phyloP scores from a whole-genome alignment of 2,888 invertebrate species.

The Coecobrya sp. region DNA sequence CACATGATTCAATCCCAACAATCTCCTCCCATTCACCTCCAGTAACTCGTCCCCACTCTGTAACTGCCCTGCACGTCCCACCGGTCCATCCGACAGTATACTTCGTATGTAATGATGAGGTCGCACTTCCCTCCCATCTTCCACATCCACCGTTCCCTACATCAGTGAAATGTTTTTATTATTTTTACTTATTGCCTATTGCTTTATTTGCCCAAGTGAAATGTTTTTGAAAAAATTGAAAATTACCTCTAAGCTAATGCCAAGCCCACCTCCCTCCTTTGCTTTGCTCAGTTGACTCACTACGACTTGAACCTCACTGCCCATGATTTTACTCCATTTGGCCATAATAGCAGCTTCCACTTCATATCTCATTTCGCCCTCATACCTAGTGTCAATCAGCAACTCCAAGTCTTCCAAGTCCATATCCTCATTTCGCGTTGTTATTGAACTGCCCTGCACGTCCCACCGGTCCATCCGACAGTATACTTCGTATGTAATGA shows the following conservation, averaged over 20 bases:
- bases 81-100: slow-evolving; percentile 98
- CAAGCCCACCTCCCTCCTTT: slow-evolving; percentile 96
- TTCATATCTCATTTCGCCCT: slow-evolving; percentile 90
- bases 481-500: slow-evolving; percentile 97
- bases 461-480: slow-evolving; percentile 99
- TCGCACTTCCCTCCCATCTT: slow-evolving; percentile 98
- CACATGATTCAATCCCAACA: slow-evolving; percentile 97
- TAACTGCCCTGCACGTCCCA: slow-evolving; percentile 96
- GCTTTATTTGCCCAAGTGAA: too few relatives aligned
- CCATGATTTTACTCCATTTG: slow-evolving; percentile 94
- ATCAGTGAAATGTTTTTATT: too few relatives aligned
- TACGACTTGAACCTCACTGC: slow-evolving; percentile 94
- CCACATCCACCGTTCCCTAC: slow-evolving; percentile 99
- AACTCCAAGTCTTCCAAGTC: slow-evolving; percentile 91
- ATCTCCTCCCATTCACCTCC: slow-evolving; percentile 94
- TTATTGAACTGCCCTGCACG: slow-evolving; percentile 93
- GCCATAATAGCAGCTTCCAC: slow-evolving; percentile 92
- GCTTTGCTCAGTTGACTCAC: slow-evolving; percentile 97
- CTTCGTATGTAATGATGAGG: slow-evolving; percentile 99
- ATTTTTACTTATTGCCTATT: too few relatives aligned
- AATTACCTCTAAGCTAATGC: slow-evolving; percentile 98
- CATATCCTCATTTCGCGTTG: slow-evolving; percentile 90
- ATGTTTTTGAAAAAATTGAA: too few relatives aligned
- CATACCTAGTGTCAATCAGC: slow-evolving; percentile 86
- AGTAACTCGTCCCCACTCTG: slow-evolving; percentile 98